Base-by-base conservation (phyloP, 2,888 invertebrate genomes). In the Serrognathus titanus region DNA sequence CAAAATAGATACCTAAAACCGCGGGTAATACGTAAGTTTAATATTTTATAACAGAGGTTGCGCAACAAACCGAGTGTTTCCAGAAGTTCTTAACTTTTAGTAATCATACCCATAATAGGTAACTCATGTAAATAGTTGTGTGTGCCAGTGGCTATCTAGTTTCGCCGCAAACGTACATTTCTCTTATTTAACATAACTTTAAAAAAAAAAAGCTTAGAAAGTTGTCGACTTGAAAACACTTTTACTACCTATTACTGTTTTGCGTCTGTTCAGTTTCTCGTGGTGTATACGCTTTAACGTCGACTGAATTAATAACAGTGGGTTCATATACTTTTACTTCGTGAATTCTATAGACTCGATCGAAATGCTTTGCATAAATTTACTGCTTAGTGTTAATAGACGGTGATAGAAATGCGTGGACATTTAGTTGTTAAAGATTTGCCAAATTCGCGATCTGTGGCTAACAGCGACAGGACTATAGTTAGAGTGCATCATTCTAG, bases 401-500 rank as follows among this genome's bases (percentile, higher is more conserved):
- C 13, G 16, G 9, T 43, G 20, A 43, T 24, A 47, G 58, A 45
- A 47, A 65, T 65, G 65, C 63, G 65, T 13, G 65, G 65, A 35
- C 63, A 63, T 55, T 55, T 65, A 51, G 65, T 65, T 35, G 65
- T 65, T 13, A 57, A 61, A 40, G 63, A 65, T 57, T 51, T 56
- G 48, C 63, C 65, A 46, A 61, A 59, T 52, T 47, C 52, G 12
- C 50, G 52, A 39, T 71, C 54, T 6, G 53, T 58, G 6, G 52
- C 52, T 69, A 31, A 31, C 35, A 66, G 75, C 59, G 75, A 77
- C 55, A 66, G 73, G 55, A 76, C 76, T n/a, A 69, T 77, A 10
- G 74, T 77, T 53, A 69, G 75, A 57, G 76, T 77, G 57, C 68
- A 74, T 51, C 69, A 76, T 57, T 74, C 75, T 20, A 71, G 75